phyloP scores from a whole-genome alignment of 2,113 vertebrate genomes.

The Erythrolamprus reginae region DNA sequence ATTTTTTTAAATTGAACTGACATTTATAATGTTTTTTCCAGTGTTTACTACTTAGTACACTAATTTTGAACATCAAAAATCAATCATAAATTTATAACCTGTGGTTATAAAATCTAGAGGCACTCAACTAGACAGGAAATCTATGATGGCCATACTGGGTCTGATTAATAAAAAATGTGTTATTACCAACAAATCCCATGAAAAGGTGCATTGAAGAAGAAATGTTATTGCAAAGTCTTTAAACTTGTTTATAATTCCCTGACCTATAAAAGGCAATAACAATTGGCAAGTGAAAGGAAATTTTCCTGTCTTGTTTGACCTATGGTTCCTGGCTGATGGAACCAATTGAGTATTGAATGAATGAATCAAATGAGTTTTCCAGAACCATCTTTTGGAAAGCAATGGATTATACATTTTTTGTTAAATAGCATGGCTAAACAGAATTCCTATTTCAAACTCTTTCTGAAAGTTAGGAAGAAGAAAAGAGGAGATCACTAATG shows the following conservation, averaged over 20 bases:
- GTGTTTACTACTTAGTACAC: slow-evolving; percentile 41
- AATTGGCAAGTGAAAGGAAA: slow-evolving; percentile 47
- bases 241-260: slow-evolving; percentile 53
- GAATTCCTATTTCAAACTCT: slow-evolving; percentile 32
- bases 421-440: slow-evolving; percentile 41
- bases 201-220: slow-evolving; percentile 20
- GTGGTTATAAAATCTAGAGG: background rate
- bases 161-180: slow-evolving; percentile 23
- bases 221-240: slow-evolving; percentile 52
- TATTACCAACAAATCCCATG: slow-evolving; percentile 18
- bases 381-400: slow-evolving; percentile 33
- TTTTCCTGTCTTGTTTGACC: slow-evolving; percentile 45
- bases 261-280: slow-evolving; percentile 57
- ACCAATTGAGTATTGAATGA: slow-evolving; percentile 47
- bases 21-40: slow-evolving; percentile 7
- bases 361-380: slow-evolving; percentile 51
- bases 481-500: slow-evolving; percentile 8
- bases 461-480: slow-evolving; percentile 18
- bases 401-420: slow-evolving; percentile 28
- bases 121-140: slow-evolving; percentile 37
- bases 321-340: slow-evolving; percentile 55
- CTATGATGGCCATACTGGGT: slow-evolving; percentile 22
- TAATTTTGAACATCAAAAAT: slow-evolving; percentile 41
- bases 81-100: slow-evolving; percentile 37
- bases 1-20: slow-evolving; percentile 12